Conservation (phyloP, 2,888 invertebrate species). For the Dromius quadrimaculatus region DNA sequence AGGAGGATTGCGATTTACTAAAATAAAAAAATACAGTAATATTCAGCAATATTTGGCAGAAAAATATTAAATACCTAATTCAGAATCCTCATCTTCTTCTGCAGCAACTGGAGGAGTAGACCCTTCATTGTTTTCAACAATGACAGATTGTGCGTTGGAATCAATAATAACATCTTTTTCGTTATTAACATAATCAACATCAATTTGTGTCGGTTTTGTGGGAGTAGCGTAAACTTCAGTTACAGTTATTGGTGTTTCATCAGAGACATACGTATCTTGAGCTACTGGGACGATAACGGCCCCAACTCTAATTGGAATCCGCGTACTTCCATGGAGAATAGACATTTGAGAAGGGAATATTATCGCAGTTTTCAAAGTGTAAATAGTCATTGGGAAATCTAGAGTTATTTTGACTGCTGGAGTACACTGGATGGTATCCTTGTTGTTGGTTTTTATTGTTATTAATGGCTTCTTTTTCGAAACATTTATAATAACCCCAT, state of each 20-base stretch:
- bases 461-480: conserved; percentile 63
- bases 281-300: conserved; percentile 66
- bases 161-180: conserved; percentile 57
- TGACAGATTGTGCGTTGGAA: conserved; percentile 61
- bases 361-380: conserved; percentile 63
- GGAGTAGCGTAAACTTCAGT: conserved; percentile 66
- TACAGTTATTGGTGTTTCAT: conserved; percentile 63
- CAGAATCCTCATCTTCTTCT: conserved; percentile 62
- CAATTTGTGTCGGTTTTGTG: conserved; percentile 61
- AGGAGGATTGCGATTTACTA: conserved; percentile 64
- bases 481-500: conserved; percentile 63
- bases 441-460: conserved; percentile 62
- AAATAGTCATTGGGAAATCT: conserved; percentile 64
- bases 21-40: conserved; percentile 52
- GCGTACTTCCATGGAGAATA: conserved; percentile 63
- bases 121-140: conserved; percentile 61
- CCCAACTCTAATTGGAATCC: conserved; percentile 65
- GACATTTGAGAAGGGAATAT: conserved; percentile 65
- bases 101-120: conserved; percentile 58
- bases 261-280: conserved; percentile 60
- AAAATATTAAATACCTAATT: conserved; percentile 60
- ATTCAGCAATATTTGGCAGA: neutral
- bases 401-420: conserved; percentile 66
- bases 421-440: conserved; percentile 62
- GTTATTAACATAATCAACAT: conserved; percentile 58